Conservation (phyloP, 2,888 invertebrate species). For the Galerucella calmariensis region DNA sequence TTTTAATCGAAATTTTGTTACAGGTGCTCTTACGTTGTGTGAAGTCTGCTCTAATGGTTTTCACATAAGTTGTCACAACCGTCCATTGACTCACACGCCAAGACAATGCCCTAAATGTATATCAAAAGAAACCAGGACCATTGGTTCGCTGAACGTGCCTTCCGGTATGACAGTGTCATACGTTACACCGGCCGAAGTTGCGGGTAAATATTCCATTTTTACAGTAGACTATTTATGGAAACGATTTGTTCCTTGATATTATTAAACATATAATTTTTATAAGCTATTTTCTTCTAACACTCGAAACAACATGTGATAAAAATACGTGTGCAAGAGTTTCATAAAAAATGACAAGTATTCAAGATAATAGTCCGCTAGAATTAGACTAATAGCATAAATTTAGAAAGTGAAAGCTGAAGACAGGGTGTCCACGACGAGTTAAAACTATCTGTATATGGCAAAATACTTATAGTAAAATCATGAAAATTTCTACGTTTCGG, state of each 20-base stretch:
- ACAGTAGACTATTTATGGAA: too few relatives aligned
- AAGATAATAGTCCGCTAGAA: background rate
- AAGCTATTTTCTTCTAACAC: too few relatives aligned
- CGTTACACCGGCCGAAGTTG: conserved; percentile 55
- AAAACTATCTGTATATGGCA: too few relatives aligned
- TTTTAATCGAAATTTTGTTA: conserved; percentile 37
- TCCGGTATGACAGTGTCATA: conserved; percentile 61
- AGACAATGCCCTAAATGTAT: conserved; percentile 67
- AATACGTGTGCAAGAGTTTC: too few relatives aligned
- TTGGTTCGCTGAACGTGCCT: conserved; percentile 58
- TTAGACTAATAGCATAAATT: background rate
- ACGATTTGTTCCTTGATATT: conserved; percentile 13
- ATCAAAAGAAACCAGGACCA: conserved; percentile 57
- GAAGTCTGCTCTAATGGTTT: conserved; percentile 67
- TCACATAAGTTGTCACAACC: conserved; percentile 68
- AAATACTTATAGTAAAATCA: too few relatives aligned
- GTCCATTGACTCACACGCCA: conserved; percentile 64
- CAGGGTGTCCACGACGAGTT: too few relatives aligned
- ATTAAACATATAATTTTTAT: background rate
- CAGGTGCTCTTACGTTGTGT: conserved; percentile 66
- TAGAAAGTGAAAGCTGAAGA: background rate
- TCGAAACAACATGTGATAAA: too few relatives aligned
- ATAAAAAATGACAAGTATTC: background rate
- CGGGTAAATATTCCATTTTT: conserved; percentile 54
- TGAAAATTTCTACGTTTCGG: too few relatives aligned